Evolutionary conservation across 2,113 vertebrate species (phyloP).

Genomic region (Ploceus nigricollis): DNA sequence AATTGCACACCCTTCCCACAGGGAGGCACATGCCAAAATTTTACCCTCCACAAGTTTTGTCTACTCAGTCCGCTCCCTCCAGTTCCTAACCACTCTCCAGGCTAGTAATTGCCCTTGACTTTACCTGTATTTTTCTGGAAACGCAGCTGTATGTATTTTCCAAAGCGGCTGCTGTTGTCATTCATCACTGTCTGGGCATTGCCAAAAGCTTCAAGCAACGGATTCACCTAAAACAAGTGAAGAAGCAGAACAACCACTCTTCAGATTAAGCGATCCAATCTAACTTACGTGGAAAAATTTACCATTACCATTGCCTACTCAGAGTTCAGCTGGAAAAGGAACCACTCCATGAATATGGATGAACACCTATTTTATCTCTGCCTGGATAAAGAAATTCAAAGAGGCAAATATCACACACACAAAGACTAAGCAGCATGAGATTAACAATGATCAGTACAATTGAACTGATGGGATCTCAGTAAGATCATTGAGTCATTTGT

Average conservation of each 20-base stretch:
- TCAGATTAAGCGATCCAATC: neutral
- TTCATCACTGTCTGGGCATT: constrained; percentile 82
- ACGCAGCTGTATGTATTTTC: constrained; percentile 79
- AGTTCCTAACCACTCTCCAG: neutral
- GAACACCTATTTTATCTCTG: neutral
- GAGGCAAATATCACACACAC: neutral
- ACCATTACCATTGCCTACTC: neutral
- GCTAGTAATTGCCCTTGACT: neutral
- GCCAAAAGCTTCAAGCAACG: constrained; percentile 78
- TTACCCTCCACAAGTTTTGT: neutral
- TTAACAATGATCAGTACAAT: neutral
- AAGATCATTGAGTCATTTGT: neutral
- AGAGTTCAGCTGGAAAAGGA: neutral
- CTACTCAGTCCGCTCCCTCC: neutral
- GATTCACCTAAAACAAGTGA: constrained; percentile 69
- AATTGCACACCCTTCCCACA: neutral
- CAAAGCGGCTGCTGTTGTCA: constrained; percentile 76
- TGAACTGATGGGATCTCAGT: neutral
- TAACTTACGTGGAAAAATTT: neutral
- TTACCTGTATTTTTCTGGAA: constrained; percentile 74
- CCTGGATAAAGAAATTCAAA: neutral
- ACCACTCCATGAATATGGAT: neutral
- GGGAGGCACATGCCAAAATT: neutral
- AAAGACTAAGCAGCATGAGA: neutral
- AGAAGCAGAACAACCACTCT: neutral